Conservation (phyloP, 1,140 invertebrate genomes). For the Camponotus pennsylvanicus region DNA sequence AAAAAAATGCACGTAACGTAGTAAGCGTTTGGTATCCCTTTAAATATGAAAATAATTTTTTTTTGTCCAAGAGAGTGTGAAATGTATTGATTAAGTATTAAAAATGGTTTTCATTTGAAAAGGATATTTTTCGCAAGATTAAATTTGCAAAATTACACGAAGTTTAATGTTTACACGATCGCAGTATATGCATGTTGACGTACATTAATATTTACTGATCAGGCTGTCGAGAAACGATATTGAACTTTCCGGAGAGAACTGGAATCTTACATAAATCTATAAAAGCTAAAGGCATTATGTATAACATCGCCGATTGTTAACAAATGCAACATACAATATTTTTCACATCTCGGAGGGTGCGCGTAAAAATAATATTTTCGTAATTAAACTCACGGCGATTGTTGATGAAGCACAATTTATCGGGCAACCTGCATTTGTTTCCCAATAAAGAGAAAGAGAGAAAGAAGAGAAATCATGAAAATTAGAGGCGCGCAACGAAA, state of each 20-base stretch:
- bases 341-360: slow-evolving; percentile 13
- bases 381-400: slow-evolving; percentile 49
- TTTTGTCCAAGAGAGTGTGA: not conserved
- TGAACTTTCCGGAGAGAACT: not conserved
- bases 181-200: not conserved
- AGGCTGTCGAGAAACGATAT: not conserved
- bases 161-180: not conserved
- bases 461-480: slow-evolving; percentile 18
- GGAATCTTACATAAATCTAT: not conserved
- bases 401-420: slow-evolving; percentile 59
- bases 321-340: slow-evolving; percentile 46
- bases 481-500: slow-evolving; percentile 45
- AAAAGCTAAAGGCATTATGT: slow-evolving; percentile 14
- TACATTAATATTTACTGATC: slow-evolving; percentile 14
- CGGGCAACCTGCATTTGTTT: slow-evolving; percentile 41
- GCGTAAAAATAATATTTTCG: slow-evolving; percentile 25
- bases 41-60: too few species aligned
- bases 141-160: not conserved
- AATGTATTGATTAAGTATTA: not conserved
- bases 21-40: not conserved
- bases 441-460: not conserved
- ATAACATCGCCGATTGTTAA: slow-evolving; percentile 32
- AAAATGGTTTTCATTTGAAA: not conserved
- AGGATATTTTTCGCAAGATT: not conserved
- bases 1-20: not conserved